phyloP scores from a whole-genome alignment of 2,113 vertebrate genomes.

The Rutilus rutilus region DNA sequence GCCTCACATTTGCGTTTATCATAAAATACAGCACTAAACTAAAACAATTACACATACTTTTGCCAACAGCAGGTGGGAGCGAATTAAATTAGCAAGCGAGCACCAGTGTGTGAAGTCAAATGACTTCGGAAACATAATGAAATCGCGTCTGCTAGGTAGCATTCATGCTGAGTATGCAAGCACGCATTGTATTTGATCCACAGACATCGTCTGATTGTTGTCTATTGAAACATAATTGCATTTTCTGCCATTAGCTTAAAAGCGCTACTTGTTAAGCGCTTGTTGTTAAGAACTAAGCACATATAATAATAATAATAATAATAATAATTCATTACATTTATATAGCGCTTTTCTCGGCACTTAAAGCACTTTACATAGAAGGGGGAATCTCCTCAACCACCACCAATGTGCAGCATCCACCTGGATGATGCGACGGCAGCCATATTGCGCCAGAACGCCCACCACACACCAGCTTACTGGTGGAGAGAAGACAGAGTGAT shows the following conservation, averaged over 20 bases:
- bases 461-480: no score
- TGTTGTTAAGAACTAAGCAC: conserved; percentile 24
- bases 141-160: conserved; percentile 39
- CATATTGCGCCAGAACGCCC: no score
- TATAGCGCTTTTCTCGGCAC: no score
- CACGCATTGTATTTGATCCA: conserved; percentile 31
- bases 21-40: conserved; percentile 42
- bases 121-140: conserved; percentile 48
- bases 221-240: conserved; percentile 21
- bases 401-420: no score
- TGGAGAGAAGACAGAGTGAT: no score
- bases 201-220: not conserved
- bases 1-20: conserved; percentile 44
- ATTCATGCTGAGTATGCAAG: conserved; percentile 47
- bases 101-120: conserved; percentile 50
- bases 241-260: conserved; percentile 31
- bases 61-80: conserved; percentile 48
- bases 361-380: no score
- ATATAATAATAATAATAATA: no score
- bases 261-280: conserved; percentile 24
- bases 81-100: conserved; percentile 30
- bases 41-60: conserved; percentile 59
- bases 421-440: no score
- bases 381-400: no score
- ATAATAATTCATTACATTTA: no score